Conservation (phyloP, 2,888 invertebrate genomes). For the Drosophila nr. perissopoda region DNA sequence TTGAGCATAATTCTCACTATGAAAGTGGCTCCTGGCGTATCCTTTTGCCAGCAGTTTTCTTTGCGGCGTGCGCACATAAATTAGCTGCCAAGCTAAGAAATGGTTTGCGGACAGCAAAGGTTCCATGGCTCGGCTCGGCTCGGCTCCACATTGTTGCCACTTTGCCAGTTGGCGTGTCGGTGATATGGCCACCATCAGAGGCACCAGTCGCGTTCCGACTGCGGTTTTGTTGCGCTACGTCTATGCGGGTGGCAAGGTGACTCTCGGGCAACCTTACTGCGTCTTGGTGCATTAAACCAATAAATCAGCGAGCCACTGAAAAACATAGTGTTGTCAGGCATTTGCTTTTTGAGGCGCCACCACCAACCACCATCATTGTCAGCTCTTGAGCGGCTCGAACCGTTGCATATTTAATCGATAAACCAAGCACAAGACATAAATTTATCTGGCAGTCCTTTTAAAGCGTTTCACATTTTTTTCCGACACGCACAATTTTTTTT, state of each 20-base stretch:
- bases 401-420: conserved; percentile 75
- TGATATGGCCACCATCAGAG: conserved; percentile 53
- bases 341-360: conserved; percentile 51
- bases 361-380: conserved; percentile 35
- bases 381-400: conserved; percentile 24
- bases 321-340: conserved; percentile 71
- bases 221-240: conserved; percentile 74
- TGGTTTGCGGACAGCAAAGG: conserved; percentile 73
- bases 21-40: conserved; percentile 54
- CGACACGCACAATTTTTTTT: not conserved
- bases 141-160: conserved; percentile 53
- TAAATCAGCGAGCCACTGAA: conserved; percentile 72
- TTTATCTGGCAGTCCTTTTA: conserved; percentile 64
- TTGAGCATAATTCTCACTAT: conserved; percentile 66
- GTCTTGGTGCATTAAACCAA: conserved; percentile 74
- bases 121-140: conserved; percentile 22
- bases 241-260: conserved; percentile 69
- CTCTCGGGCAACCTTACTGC: conserved; percentile 17
- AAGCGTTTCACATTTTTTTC: conserved; percentile 57
- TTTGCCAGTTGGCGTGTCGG: conserved; percentile 30
- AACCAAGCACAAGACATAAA: conserved; percentile 61
- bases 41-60: conserved; percentile 70
- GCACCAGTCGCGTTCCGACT: conserved; percentile 42
- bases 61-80: conserved; percentile 77
- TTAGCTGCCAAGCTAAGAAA: conserved; percentile 80